A percentile compares a stretch with the other conserved stretches of the same genome.
Evolutionary conservation across 1,140 invertebrate species (phyloP).

Genomic region (Pachyrhynchus sulphureomaculatus): DNA sequence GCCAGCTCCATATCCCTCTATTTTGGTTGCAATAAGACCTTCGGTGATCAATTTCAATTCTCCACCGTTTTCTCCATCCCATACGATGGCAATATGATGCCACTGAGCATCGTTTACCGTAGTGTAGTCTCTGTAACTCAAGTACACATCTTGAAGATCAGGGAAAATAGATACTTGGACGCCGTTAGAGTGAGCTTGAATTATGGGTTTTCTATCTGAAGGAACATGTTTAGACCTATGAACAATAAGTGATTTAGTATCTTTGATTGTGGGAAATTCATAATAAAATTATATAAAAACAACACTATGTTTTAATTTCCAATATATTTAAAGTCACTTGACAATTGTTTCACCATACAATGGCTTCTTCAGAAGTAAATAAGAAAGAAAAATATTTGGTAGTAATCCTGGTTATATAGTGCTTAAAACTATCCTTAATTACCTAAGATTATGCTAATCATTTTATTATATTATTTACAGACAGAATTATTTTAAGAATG

Average conservation of each 20-base stretch:
- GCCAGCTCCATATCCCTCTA: conserved; percentile 81
- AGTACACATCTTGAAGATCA: conserved; percentile 85
- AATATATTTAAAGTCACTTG: too few species aligned
- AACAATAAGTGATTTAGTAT: conserved; percentile 2
- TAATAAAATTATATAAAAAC: too few species aligned
- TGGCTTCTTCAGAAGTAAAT: too few species aligned
- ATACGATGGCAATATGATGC: conserved; percentile 94
- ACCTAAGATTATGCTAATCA: too few species aligned
- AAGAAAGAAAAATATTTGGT: too few species aligned
- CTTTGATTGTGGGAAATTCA: too few species aligned
- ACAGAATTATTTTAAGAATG: too few species aligned
- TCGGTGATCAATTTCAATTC: conserved; percentile 87
- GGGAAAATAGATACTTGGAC: conserved; percentile 87
- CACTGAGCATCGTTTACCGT: conserved; percentile 95
- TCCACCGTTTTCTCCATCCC: conserved; percentile 83
- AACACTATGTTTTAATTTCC: too few species aligned
- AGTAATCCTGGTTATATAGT: too few species aligned
- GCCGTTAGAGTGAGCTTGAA: conserved; percentile 88
- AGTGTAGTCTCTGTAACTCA: conserved; percentile 87
- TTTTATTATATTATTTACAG: too few species aligned
- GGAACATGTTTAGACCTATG: conserved; percentile 76
- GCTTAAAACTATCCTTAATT: too few species aligned
- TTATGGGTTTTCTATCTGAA: conserved; percentile 72
- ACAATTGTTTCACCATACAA: too few species aligned
- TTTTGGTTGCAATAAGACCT: conserved; percentile 87